These are phyloP conservation scores for Balaenoptera acutorostrata DNA, from an alignment of 2,113 vertebrate species.

Conservation along the genomic window DNA sequence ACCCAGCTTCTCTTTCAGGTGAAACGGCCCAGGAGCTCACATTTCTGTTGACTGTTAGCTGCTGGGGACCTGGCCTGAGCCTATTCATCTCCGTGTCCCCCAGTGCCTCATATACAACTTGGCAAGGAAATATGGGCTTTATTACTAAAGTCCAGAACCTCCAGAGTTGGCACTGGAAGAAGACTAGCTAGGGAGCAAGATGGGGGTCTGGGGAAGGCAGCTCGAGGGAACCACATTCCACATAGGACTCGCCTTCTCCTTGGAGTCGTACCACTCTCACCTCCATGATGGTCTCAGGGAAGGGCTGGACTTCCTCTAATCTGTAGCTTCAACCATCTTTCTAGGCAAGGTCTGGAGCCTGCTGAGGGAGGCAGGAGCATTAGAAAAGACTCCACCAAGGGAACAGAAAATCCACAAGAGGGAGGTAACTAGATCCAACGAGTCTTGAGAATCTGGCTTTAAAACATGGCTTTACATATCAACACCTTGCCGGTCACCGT, in stretches of 20 bases:
- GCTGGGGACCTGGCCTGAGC: not conserved
- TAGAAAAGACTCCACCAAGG: not conserved
- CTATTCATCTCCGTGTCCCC: not conserved
- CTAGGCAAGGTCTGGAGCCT: not conserved
- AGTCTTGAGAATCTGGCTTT: not conserved
- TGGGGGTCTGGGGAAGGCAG: not conserved
- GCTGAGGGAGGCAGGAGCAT: not conserved
- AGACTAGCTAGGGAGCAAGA: not conserved
- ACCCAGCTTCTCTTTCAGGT: not conserved
- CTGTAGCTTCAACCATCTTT: not conserved
- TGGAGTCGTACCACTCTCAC: not conserved
- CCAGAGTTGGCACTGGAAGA: not conserved
- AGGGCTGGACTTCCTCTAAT: not conserved
- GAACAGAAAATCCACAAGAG: not conserved
- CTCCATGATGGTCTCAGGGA: not conserved
- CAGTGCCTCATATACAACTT: not conserved
- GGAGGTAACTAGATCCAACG: not conserved
- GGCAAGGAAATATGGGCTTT: not conserved
- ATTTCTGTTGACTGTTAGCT: not conserved
- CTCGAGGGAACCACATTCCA: too few species aligned
- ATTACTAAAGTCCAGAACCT: not conserved
- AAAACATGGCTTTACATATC: not conserved
- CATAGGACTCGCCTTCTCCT: not conserved
- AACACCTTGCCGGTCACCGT: fast-evolving
- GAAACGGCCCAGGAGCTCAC: not conserved